Conservation (phyloP, 2,113 vertebrate species). For the Amazona vittata region DNA sequence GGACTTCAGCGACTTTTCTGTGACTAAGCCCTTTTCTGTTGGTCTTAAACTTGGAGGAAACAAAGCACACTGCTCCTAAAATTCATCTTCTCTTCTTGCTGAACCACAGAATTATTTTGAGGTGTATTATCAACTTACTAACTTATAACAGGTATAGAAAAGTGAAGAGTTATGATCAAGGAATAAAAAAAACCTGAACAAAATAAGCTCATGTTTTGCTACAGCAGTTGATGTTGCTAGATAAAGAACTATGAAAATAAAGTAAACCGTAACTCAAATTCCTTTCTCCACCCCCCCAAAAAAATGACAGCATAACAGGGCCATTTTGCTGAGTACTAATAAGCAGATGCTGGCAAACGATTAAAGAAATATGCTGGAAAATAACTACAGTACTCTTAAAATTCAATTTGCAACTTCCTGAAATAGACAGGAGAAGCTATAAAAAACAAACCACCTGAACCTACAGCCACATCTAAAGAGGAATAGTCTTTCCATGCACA, state of each 20-base stretch:
- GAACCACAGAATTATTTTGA: neutral
- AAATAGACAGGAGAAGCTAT: neutral
- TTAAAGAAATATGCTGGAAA: neutral
- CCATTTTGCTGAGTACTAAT: neutral
- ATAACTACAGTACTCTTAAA: neutral
- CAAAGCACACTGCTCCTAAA: neutral
- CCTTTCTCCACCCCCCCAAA: no score
- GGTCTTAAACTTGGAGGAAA: neutral
- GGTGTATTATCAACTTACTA: neutral
- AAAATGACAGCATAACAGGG: neutral
- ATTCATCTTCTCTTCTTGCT: neutral
- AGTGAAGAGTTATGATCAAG: neutral
- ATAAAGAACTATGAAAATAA: neutral
- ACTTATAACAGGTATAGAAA: neutral
- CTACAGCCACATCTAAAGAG: neutral
- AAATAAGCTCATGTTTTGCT: neutral
- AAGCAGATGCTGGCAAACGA: neutral
- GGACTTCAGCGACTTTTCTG: neutral
- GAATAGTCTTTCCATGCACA: neutral
- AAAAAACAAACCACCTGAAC: neutral
- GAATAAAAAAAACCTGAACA: neutral
- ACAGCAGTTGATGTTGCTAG: neutral
- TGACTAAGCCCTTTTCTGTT: neutral
- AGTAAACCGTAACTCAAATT: neutral
- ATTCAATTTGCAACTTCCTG: neutral